A percentile compares a stretch with the other conserved stretches of the same genome.
Conservation (phyloP, 1,140 invertebrate species). For the Plodia interpunctella region DNA sequence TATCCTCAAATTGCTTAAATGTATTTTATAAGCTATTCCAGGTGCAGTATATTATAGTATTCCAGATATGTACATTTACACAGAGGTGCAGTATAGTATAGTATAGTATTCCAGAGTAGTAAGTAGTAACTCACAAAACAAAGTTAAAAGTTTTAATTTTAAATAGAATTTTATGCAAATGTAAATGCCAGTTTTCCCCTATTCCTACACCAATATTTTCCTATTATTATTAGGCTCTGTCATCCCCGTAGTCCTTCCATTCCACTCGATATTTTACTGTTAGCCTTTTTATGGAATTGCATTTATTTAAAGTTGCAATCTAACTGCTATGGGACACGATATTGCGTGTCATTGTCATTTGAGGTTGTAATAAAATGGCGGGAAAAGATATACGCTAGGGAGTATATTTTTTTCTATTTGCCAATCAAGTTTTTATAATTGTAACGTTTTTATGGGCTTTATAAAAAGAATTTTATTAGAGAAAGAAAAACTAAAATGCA, state of each 20-base stretch:
- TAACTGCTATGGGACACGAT: slow-evolving; percentile 3
- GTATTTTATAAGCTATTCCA: too few species aligned
- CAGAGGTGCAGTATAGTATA: too few species aligned
- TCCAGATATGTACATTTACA: too few species aligned
- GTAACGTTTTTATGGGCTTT: neutral
- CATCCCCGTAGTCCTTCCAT: neutral
- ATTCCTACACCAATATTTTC: neutral
- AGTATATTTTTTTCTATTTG: neutral
- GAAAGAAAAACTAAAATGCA: neutral
- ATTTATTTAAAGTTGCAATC: slow-evolving; percentile 4
- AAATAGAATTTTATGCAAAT: too few species aligned
- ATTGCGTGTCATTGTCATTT: slow-evolving; percentile 3
- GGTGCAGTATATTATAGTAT: too few species aligned
- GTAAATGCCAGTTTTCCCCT: too few species aligned
- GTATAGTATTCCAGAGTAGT: too few species aligned
- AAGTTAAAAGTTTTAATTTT: too few species aligned
- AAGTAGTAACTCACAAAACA: too few species aligned
- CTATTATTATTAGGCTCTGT: neutral
- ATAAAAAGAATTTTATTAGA: neutral
- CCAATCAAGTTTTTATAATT: slow-evolving; percentile 1
- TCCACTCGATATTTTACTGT: neutral
- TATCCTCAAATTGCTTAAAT: too few species aligned
- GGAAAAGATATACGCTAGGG: neutral
- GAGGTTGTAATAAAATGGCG: slow-evolving; percentile 1
- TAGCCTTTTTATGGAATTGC: neutral